Percentiles rank a stretch among this genome's conserved stretches.
Conservation (phyloP, 2,797 vertebrate genomes). For the Hyperoplus immaculatus region DNA sequence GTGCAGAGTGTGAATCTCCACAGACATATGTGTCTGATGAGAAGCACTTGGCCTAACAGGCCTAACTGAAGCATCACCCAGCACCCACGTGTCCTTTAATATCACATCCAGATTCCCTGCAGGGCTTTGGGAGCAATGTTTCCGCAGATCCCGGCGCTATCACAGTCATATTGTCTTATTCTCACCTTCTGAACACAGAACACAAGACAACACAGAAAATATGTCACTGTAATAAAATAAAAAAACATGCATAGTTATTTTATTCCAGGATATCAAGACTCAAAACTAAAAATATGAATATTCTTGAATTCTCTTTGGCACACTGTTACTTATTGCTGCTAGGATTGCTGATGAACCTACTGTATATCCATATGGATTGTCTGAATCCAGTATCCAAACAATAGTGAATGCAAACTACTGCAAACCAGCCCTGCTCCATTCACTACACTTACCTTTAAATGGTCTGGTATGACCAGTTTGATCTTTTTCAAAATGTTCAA, state of each 20-base stretch:
- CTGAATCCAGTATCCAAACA: neutral
- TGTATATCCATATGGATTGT: neutral
- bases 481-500: neutral
- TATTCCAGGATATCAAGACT: too few species aligned
- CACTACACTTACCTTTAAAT: neutral
- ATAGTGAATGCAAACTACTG: too few species aligned
- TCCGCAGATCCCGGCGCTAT: conserved; percentile 36
- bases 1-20: conserved; percentile 57
- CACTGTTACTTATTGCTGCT: too few species aligned
- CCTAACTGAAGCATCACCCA: conserved; percentile 37
- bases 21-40: conserved; percentile 67
- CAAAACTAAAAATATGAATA: too few species aligned
- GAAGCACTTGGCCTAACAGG: conserved; percentile 57
- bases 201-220: neutral
- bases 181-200: neutral
- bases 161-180: conserved; percentile 1
- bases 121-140: conserved; percentile 34
- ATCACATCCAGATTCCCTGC: conserved; percentile 44
- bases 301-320: too few species aligned
- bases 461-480: neutral
- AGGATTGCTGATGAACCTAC: neutral
- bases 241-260: too few species aligned
- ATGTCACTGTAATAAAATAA: neutral
- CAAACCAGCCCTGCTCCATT: too few species aligned
- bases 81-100: conserved; percentile 37